Base-by-base conservation (phyloP, 1,140 invertebrate genomes). In the Rhagoletis pomonella region DNA sequence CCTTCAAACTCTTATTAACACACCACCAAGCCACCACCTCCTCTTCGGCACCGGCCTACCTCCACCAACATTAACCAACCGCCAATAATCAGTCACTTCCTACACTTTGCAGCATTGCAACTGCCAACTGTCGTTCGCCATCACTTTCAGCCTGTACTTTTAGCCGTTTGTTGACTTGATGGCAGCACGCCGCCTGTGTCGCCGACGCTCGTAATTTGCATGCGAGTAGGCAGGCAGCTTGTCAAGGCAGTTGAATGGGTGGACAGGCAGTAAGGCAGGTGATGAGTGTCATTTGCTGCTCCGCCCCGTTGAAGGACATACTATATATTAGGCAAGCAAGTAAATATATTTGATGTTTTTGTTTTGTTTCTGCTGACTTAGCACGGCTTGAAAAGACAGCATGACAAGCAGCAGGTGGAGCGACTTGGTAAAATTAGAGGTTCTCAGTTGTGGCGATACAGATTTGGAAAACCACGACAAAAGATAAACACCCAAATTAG, bases 71-170 rank as follows among this genome's bases (percentile, higher is more conserved):
- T 39, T 29, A 12, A 19, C n/a, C 65, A 67, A 67, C 39, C 29
- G 65, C 39, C 29, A 67, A 67, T 67, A 67, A 39, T 29, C 29
- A 67, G 65, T 3, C 65, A 39, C 65, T 39, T 67, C 19, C 65
- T 67, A 67, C 65, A 67, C 65, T 12, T 67, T 39, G 65, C 60
- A 62, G n/a, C 62, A 64, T 19, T 64, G 62, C 65, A 67, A 67
- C 65, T 42, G 65, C 65, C 65, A 67, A 67, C 65, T 42, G 39
- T 29, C 65, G 14, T 4, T 29, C 29, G 42, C 10, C 19, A 42
- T 17, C 5, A 67, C 64, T 4, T 29, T 29, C 1, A 29, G 29
- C 29, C 29, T 29, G 29, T 29, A 29, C 29, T 29, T 29, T 29
- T 1, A 29, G 29, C 29, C 29, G 29, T 29, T 29, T 65, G 19